These are phyloP conservation scores for Anthopleura xanthogrammica DNA, from an alignment of 92 coral and sea anemone genomes.

Conservation along the genomic window DNA sequence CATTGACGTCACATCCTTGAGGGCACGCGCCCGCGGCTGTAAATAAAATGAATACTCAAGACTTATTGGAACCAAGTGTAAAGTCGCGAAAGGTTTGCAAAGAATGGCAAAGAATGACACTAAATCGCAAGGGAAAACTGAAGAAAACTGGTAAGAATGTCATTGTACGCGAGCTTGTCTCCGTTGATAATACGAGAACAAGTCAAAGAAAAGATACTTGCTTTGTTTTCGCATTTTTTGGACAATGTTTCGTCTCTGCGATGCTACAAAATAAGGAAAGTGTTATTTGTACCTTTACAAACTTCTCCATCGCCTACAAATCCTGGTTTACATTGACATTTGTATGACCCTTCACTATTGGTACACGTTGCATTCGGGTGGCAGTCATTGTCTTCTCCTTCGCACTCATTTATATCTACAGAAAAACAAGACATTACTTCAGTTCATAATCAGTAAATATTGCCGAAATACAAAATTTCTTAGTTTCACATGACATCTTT, in stretches of 20 bases:
- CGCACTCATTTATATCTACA: constrained; percentile 13
- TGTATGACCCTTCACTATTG: not conserved
- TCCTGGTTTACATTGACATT: too few species aligned
- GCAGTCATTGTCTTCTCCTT: not conserved
- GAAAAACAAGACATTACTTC: not conserved
- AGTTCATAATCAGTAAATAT: not conserved
- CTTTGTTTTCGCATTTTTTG: too few species aligned
- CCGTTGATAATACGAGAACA: too few species aligned
- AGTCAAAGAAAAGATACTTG: too few species aligned
- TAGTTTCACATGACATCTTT: not conserved
- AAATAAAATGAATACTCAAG: not conserved
- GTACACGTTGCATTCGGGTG: not conserved
- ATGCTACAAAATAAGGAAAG: not conserved
- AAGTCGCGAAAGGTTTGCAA: not conserved
- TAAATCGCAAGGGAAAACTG: too few species aligned
- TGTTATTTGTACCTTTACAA: not conserved
- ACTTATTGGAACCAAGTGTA: too few species aligned
- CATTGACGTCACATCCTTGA: constrained; percentile 47
- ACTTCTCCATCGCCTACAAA: too few species aligned
- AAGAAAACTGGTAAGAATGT: too few species aligned
- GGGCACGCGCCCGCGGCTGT: constrained; percentile 22
- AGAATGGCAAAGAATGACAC: too few species aligned
- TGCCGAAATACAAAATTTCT: not conserved
- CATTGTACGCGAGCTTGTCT: too few species aligned
- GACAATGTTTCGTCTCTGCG: too few species aligned